Base-by-base conservation (phyloP, 2,113 vertebrate genomes). In the Mormyrus lacerda region DNA sequence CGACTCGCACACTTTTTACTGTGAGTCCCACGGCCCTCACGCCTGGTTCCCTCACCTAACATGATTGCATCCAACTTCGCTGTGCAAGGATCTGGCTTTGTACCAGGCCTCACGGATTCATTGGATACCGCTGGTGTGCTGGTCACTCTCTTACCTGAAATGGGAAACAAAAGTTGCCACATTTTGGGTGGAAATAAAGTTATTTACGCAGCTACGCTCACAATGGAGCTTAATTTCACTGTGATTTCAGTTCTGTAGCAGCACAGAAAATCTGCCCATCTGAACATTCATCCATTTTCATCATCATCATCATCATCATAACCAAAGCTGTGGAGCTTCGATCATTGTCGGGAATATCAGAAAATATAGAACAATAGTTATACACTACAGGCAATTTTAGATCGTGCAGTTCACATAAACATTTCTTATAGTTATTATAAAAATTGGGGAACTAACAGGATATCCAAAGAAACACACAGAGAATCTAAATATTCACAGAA, bases 51-150 rank as follows among this genome's bases (percentile, higher is more conserved):
- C 93, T 94, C 89, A 97, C 97, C 97, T 24, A 98, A 91, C 92
- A 97, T 97, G 53, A 97, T 94, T 84, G 97, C 95, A 88, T 98
- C 97, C 88, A 98, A 93, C 0, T 93, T 92, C 88, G 95, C 95
- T n/a, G 90, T 96, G 95, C 97, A 98, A 65, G 97, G 97, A 91
- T 97, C 92, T 11, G 96, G 97, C 86, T 91, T 47, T 17, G 2
- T 76, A 91, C 90, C 45, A 88, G 89, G 90, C 89, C 91, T 31
- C 0, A 58, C 89, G 21, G 15, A 1, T 19, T 83, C 35, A 0
- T 92, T 87, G 84, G 93, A 51, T 17, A 83, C 39, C 48, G 55
- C 79, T 82, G 35, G 88, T 88, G 87, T 86, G 61, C 86, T 83
- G 10, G 85, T 58, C 35, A 76, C 39, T 91, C 90, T 92, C 86